These are phyloP conservation scores for Syngnathus typhle DNA, from an alignment of 2,113 vertebrate species.

Conservation along the genomic window DNA sequence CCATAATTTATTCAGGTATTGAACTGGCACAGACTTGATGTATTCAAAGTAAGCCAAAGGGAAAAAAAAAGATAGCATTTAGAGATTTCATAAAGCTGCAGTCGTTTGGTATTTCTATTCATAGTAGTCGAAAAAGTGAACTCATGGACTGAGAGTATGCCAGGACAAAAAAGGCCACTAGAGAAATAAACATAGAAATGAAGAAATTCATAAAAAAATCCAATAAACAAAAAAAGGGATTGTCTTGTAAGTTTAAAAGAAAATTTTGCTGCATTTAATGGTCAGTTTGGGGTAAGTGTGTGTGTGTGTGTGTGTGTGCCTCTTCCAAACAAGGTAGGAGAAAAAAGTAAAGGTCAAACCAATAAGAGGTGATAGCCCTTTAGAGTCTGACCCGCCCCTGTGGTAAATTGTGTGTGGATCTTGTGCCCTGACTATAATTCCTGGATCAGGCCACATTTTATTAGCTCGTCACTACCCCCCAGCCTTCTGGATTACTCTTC, in stretches of 20 bases:
- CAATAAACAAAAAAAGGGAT: no score
- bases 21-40: slow-evolving; percentile 45
- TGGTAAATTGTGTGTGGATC: slow-evolving; percentile 43
- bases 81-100: slow-evolving; percentile 47
- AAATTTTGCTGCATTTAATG: slow-evolving; percentile 1
- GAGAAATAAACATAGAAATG: slow-evolving; percentile 25
- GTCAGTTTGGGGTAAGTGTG: background rate
- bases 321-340: slow-evolving; percentile 44
- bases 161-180: slow-evolving; percentile 11
- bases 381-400: slow-evolving; percentile 39
- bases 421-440: slow-evolving; percentile 57
- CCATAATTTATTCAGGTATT: slow-evolving; percentile 65
- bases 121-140: slow-evolving; percentile 51
- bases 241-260: background rate
- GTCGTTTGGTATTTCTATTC: slow-evolving; percentile 54
- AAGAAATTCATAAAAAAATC: no score
- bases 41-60: slow-evolving; percentile 45
- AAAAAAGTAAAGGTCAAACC: slow-evolving; percentile 48
- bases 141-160: slow-evolving; percentile 23
- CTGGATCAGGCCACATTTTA: slow-evolving; percentile 63
- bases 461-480: slow-evolving; percentile 41
- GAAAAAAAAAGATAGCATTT: slow-evolving; percentile 41
- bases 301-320: slow-evolving; percentile 6
- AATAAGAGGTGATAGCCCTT: slow-evolving; percentile 41
- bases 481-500: slow-evolving; percentile 28